Percentiles rank a stretch among this genome's conserved stretches.
Conservation (phyloP, 2,113 vertebrate genomes). For the Jaculus jaculus region DNA sequence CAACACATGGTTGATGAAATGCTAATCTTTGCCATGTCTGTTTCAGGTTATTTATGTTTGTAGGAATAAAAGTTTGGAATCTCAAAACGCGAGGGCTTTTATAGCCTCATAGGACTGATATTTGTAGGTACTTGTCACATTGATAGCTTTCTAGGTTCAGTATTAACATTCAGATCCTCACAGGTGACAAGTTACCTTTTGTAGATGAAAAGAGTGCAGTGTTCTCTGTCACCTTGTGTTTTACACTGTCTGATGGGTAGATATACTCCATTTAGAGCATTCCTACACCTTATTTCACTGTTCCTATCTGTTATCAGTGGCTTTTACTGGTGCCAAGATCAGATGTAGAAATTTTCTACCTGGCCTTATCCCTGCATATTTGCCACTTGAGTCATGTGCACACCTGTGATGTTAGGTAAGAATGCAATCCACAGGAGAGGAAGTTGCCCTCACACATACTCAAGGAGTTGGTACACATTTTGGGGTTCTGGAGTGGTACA, state of each 20-base stretch:
- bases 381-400: background rate
- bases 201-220: background rate
- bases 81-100: background rate
- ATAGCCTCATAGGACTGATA: background rate
- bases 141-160: background rate
- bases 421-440: background rate
- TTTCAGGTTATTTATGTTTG: background rate
- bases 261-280: background rate
- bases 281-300: background rate
- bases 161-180: background rate
- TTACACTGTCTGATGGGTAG: background rate
- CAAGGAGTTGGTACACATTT: background rate
- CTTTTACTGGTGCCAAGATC: background rate
- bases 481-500: background rate
- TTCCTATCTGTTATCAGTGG: background rate
- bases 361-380: background rate
- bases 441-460: background rate
- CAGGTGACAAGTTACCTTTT: background rate
- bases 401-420: background rate
- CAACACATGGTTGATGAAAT: background rate
- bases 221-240: background rate
- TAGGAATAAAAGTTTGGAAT: background rate
- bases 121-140: background rate
- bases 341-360: background rate
- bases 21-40: background rate